phyloP scores from a whole-genome alignment of 2,113 vertebrate genomes.

The Crotophaga sulcirostris region DNA sequence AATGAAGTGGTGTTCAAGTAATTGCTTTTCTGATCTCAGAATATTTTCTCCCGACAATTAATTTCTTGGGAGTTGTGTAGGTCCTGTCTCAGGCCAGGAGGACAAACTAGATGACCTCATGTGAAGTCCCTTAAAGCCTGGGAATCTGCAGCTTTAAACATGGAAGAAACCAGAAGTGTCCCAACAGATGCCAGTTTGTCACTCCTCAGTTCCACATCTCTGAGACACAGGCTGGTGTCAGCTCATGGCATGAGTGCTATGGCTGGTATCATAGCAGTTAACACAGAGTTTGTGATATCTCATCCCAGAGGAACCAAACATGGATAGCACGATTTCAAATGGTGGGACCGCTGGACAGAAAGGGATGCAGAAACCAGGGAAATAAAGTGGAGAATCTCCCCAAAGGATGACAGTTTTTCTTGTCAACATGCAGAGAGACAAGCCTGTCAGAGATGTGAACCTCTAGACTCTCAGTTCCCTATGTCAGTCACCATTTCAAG shows the following conservation, averaged over 20 bases:
- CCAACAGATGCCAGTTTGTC: not conserved
- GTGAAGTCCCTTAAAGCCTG: not conserved
- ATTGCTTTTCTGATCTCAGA: not conserved
- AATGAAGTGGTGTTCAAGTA: not conserved
- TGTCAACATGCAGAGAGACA: not conserved
- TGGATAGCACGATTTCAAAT: not conserved
- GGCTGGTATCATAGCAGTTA: not conserved
- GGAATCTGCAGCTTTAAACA: not conserved
- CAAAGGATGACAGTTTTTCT: not conserved
- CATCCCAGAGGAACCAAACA: not conserved
- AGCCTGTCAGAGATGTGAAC: not conserved
- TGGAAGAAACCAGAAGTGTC: not conserved
- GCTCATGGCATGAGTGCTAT: fast-evolving
- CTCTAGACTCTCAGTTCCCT: not conserved
- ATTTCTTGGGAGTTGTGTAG: not conserved
- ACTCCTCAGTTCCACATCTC: not conserved
- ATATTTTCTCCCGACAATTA: not conserved
- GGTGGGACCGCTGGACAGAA: not conserved
- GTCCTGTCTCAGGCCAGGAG: not conserved
- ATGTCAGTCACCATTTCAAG: not conserved
- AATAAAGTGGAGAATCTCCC: not conserved
- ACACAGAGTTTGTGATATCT: not conserved
- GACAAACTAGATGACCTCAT: not conserved
- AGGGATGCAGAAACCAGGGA: not conserved
- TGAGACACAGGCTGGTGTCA: not conserved